Conservation (phyloP, 1,140 invertebrate genomes). For the Drosophila nigromelanica region DNA sequence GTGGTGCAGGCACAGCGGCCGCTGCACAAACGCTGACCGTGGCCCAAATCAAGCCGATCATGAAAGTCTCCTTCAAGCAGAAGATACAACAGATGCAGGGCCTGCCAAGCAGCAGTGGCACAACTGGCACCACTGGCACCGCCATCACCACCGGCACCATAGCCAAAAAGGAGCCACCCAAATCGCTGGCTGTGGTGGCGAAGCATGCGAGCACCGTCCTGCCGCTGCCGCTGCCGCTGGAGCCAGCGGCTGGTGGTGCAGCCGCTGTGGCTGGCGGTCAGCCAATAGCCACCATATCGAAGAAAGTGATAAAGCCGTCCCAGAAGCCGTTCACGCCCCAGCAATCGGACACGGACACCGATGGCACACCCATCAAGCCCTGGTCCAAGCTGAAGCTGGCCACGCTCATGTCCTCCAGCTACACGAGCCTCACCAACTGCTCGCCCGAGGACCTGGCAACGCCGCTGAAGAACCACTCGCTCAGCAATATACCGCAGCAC, state of each 20-base stretch:
- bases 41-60: conserved; percentile 72
- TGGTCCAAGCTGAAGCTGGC: conserved; percentile 83
- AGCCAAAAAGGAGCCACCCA: conserved; percentile 72
- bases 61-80: conserved; percentile 80
- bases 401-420: conserved; percentile 80
- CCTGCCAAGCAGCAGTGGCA: not conserved
- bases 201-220: conserved; percentile 31
- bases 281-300: conserved; percentile 49
- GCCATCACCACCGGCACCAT: conserved; percentile 51
- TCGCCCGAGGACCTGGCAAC: conserved; percentile 66
- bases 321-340: conserved; percentile 47
- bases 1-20: not conserved
- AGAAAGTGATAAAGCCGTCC: conserved; percentile 53
- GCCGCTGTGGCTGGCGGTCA: not conserved
- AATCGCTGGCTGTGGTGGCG: conserved; percentile 61
- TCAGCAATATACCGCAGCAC: conserved; percentile 74
- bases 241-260: not conserved
- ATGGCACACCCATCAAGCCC: conserved; percentile 76
- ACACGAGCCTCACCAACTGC: conserved; percentile 74
- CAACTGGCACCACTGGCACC: conserved; percentile 5
- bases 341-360: conserved; percentile 75
- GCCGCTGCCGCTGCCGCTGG: not conserved
- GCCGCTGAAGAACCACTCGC: conserved; percentile 71
- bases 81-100: conserved; percentile 74
- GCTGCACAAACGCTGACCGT: conserved; percentile 48